Percentiles rank a stretch among this genome's conserved stretches.
Conservation (phyloP, 92 coral and sea anemone genomes). For the Galaxea fascicularis region DNA sequence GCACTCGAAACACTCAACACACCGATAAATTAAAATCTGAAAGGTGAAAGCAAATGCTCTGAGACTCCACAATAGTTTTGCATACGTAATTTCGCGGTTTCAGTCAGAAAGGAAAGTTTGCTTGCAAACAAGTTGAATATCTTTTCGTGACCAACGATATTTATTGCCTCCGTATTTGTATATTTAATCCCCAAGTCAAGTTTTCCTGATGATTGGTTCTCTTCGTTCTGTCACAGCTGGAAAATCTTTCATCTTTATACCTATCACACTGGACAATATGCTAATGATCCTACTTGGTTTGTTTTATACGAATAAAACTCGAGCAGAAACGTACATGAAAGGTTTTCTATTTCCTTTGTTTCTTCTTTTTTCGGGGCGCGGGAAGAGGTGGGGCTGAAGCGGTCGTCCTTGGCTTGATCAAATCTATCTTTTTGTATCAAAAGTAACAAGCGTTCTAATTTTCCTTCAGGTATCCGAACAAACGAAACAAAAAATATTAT, state of each 20-base stretch:
- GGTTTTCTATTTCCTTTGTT: too few species aligned
- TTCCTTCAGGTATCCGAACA: background rate
- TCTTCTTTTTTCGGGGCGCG: too few species aligned
- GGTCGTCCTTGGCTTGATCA: too few species aligned
- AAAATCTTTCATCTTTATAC: constrained; percentile 12
- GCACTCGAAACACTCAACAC: background rate
- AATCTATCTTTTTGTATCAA: background rate
- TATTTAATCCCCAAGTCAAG: constrained; percentile 32
- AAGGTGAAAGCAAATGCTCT: background rate
- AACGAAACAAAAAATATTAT: background rate
- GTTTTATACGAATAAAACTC: background rate
- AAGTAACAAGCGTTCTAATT: background rate
- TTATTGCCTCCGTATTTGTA: constrained; percentile 2
- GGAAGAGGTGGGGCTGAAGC: too few species aligned
- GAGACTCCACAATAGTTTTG: background rate
- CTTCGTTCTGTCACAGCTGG: constrained; percentile 6
- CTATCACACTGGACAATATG: background rate
- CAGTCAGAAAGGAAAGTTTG: background rate
- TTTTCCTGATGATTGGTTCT: constrained; percentile 18
- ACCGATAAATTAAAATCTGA: background rate
- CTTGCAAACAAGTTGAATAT: background rate
- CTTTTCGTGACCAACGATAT: background rate
- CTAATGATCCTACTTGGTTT: background rate
- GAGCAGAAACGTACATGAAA: background rate
- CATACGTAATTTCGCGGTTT: background rate